A percentile compares a stretch with the other conserved stretches of the same genome.
These are phyloP conservation scores for Heliconius himera DNA, from an alignment of 1,140 invertebrate genomes.

Conservation along the genomic window DNA sequence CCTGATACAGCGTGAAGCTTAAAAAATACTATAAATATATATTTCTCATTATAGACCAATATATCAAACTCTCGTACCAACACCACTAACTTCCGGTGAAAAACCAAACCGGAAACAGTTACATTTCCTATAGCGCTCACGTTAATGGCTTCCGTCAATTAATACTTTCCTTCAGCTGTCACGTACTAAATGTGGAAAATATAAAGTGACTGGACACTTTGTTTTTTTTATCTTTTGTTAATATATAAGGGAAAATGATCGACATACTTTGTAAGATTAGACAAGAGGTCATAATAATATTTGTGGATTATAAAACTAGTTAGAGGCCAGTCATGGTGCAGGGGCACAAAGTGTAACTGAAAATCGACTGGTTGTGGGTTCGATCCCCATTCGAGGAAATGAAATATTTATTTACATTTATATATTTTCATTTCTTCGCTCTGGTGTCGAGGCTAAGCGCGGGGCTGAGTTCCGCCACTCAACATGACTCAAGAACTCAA, in stretches of 20 bases:
- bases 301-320: too few relatives aligned
- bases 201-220: not conserved
- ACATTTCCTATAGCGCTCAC: constrained; percentile 28
- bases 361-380: too few relatives aligned
- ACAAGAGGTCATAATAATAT: too few relatives aligned
- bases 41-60: constrained; percentile 19
- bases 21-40: not conserved
- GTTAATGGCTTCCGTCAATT: constrained; percentile 29
- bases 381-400: too few relatives aligned
- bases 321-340: too few relatives aligned
- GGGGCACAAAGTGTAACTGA: too few relatives aligned
- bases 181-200: not conserved
- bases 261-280: not conserved
- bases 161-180: not conserved
- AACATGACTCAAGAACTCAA: too few relatives aligned
- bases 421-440: too few relatives aligned
- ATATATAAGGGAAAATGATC: too few relatives aligned
- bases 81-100: constrained; percentile 27
- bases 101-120: constrained; percentile 30
- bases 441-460: too few relatives aligned
- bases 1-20: not conserved
- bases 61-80: constrained; percentile 24
- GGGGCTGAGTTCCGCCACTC: too few relatives aligned
- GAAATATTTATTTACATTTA: too few relatives aligned
- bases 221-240: not conserved